Conservation (phyloP, 2,888 invertebrate genomes). For the Dicyrtomina minuta region DNA sequence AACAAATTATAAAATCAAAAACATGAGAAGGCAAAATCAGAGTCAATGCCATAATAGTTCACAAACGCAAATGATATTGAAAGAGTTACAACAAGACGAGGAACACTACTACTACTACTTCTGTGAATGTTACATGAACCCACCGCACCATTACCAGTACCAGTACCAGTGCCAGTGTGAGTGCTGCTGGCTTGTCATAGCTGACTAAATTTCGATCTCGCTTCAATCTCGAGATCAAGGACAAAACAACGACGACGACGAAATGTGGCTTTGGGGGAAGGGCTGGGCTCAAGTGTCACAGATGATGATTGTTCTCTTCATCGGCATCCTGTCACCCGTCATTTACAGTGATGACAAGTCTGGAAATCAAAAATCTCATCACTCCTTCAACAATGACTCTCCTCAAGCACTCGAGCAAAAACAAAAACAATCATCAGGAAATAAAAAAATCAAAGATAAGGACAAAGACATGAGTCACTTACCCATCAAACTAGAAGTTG, state of each 20-base stretch:
- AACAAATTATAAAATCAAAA: too few species aligned
- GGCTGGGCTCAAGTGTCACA: constrained; percentile 33
- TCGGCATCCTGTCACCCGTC: constrained; percentile 27
- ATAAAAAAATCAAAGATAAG: background rate
- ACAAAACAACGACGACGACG: background rate
- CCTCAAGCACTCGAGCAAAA: background rate
- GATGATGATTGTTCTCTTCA: constrained; percentile 37
- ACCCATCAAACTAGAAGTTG: constrained; percentile 40
- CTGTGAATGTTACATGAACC: too few species aligned
- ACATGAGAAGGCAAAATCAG: too few species aligned
- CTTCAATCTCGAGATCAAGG: background rate
- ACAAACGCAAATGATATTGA: too few species aligned
- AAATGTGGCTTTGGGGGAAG: constrained; percentile 30
- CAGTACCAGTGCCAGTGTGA: too few species aligned
- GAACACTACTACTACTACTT: too few species aligned
- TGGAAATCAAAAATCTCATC: background rate
- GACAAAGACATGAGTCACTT: too few species aligned
- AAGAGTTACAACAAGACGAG: too few species aligned
- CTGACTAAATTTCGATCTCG: too few species aligned
- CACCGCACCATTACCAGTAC: too few species aligned
- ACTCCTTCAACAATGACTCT: background rate
- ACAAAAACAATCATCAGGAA: background rate
- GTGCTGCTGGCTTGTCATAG: too few species aligned
- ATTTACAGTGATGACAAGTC: constrained; percentile 10
- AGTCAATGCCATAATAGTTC: too few species aligned